Evolutionary conservation across 2,797 vertebrate genomes (phyloP).

Genomic region (Chanos chanos): DNA sequence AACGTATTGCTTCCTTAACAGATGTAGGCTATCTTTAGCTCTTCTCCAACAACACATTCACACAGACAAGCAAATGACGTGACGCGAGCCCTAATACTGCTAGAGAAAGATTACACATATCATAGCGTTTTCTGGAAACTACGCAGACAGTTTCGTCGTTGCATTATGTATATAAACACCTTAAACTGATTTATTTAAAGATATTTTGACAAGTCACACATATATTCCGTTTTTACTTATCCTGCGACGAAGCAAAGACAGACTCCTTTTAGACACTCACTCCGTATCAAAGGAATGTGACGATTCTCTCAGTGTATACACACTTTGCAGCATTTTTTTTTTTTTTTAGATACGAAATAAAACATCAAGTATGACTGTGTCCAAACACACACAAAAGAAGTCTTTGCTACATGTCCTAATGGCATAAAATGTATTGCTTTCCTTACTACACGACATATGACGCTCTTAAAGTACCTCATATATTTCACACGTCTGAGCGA

Average conservation of each 20-base stretch:
- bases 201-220: conserved; percentile 23
- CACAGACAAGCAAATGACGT: conserved; percentile 35
- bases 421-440: conserved; percentile 26
- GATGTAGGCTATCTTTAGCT: not conserved
- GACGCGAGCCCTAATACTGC: conserved; percentile 32
- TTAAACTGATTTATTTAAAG: conserved; percentile 21
- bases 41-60: conserved; percentile 23
- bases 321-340: conserved; percentile 36
- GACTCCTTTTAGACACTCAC: conserved; percentile 24
- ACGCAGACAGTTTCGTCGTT: conserved; percentile 21
- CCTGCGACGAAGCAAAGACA: conserved; percentile 38
- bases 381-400: conserved; percentile 20
- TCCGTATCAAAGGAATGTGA: conserved; percentile 43
- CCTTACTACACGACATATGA: conserved; percentile 32
- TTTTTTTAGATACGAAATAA: conserved; percentile 37
- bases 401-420: conserved; percentile 38
- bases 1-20: conserved; percentile 10
- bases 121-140: conserved; percentile 14
- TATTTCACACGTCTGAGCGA: too few species aligned
- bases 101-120: conserved; percentile 35
- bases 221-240: conserved; percentile 24
- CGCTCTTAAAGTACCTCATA: conserved; percentile 7
- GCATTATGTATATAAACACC: conserved; percentile 32
- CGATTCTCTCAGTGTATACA: conserved; percentile 33
- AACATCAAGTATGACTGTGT: conserved; percentile 7